Evolutionary conservation across 2,888 invertebrate genomes (phyloP).

Genomic region (Glyphotaelius pellucidus): DNA sequence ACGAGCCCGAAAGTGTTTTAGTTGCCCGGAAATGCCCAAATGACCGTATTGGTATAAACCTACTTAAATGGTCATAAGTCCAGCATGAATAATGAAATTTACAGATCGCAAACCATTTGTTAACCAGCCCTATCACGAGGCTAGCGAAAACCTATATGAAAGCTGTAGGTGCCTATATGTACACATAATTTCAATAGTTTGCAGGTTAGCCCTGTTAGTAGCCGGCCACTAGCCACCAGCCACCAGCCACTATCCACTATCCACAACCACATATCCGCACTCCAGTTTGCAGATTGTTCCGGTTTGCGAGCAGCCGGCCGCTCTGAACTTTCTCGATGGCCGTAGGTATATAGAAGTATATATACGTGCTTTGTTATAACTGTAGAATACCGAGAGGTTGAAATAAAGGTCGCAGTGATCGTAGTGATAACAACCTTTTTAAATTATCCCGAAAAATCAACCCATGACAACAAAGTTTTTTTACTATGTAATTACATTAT

Average conservation of each 20-base stretch:
- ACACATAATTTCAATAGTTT: not conserved
- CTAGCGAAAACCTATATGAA: not conserved
- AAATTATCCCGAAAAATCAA: not conserved
- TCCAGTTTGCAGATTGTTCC: conserved; percentile 17
- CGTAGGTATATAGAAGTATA: not conserved
- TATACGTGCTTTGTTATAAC: not conserved
- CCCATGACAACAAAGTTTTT: too few species aligned
- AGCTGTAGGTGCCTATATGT: not conserved
- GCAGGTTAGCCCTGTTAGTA: not conserved
- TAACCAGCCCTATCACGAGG: not conserved
- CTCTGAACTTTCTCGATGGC: conserved; percentile 12
- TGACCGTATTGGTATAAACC: too few species aligned
- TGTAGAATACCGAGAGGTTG: not conserved
- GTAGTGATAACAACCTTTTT: not conserved
- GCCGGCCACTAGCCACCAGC: not conserved
- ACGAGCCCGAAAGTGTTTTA: too few species aligned
- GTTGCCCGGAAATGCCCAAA: too few species aligned
- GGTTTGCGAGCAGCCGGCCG: conserved; percentile 5
- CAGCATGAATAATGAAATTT: not conserved
- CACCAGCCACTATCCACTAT: not conserved
- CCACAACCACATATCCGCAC: not conserved
- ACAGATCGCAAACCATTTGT: not conserved
- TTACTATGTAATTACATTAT: too few species aligned
- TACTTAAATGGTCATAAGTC: too few species aligned
- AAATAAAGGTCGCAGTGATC: not conserved